phyloP scores from a whole-genome alignment of 1,140 invertebrate genomes.

The Oedothorax gibbosus region DNA sequence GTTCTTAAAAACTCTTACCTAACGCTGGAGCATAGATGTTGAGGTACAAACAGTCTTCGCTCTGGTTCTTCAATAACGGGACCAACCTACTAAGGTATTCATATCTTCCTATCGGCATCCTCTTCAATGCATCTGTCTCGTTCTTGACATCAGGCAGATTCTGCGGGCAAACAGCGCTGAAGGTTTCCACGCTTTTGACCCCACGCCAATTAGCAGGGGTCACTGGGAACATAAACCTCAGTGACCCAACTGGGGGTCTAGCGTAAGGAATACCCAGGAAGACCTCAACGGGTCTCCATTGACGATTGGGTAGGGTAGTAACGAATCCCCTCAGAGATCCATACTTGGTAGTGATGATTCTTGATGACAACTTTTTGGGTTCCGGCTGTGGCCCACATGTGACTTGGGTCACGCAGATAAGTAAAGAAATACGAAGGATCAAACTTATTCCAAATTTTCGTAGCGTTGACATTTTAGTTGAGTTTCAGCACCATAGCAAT shows the following conservation, averaged over 20 bases:
- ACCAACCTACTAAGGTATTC: slow-evolving; percentile 87
- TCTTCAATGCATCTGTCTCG: slow-evolving; percentile 74
- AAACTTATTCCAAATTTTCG: background rate
- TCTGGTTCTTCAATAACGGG: slow-evolving; percentile 88
- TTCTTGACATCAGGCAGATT: slow-evolving; percentile 76
- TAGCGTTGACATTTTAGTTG: slow-evolving; percentile 4
- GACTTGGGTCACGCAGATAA: slow-evolving; percentile 6
- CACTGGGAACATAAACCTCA: slow-evolving; percentile 95
- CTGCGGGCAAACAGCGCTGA: slow-evolving; percentile 68
- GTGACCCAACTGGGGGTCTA: slow-evolving; percentile 86
- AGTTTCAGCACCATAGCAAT: background rate
- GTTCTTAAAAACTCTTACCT: slow-evolving; percentile 16
- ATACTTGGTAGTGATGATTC: slow-evolving; percentile 88
- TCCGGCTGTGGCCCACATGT: slow-evolving; percentile 28
- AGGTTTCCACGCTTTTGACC: slow-evolving; percentile 74
- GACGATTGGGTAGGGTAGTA: slow-evolving; percentile 83
- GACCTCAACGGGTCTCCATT: slow-evolving; percentile 89
- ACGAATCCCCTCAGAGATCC: slow-evolving; percentile 89
- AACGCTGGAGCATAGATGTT: slow-evolving; percentile 89
- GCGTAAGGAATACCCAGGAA: slow-evolving; percentile 77
- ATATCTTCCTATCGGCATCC: slow-evolving; percentile 85
- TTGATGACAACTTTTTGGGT: slow-evolving; percentile 32
- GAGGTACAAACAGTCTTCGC: slow-evolving; percentile 95
- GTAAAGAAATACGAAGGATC: slow-evolving; percentile 1
- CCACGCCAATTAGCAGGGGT: slow-evolving; percentile 82